Percentiles rank a stretch among this genome's conserved stretches.
Conservation (phyloP, 1,140 invertebrate genomes). For the Sminthurides bifidus region DNA sequence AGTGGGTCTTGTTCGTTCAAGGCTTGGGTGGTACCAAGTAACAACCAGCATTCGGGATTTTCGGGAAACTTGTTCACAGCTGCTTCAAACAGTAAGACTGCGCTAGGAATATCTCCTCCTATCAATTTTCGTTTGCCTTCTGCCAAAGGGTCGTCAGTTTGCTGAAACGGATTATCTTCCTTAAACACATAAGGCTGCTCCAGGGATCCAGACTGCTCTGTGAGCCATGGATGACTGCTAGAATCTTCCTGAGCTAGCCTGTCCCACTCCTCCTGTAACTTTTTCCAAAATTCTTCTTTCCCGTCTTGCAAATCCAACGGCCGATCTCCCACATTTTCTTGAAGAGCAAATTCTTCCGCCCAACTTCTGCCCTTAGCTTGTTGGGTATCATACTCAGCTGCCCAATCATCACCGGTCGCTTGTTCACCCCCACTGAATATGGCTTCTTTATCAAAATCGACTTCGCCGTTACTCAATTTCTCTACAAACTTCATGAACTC, state of each 20-base stretch:
- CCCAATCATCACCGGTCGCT: conserved; percentile 1
- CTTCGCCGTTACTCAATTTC: conserved; percentile 25
- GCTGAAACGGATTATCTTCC: conserved; percentile 35
- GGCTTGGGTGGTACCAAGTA: conserved; percentile 78
- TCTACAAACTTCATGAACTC: conserved; percentile 30
- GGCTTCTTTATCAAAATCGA: not conserved
- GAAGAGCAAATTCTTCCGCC: conserved; percentile 43
- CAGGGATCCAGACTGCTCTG: conserved; percentile 49
- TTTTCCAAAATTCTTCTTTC: conserved; percentile 55
- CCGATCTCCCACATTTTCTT: conserved; percentile 32
- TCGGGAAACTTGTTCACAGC: conserved; percentile 74
- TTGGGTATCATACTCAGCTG: conserved; percentile 1
- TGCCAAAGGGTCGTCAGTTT: conserved; percentile 67
- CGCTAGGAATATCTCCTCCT: conserved; percentile 82
- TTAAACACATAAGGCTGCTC: conserved; percentile 36
- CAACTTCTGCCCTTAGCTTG: conserved; percentile 37
- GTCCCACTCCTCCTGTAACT: conserved; percentile 64
- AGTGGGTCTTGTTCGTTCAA: conserved; percentile 82
- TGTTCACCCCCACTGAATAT: conserved; percentile 1
- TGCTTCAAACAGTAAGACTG: conserved; percentile 92
- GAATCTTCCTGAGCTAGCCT: conserved; percentile 45
- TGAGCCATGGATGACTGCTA: conserved; percentile 49
- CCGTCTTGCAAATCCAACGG: conserved; percentile 33
- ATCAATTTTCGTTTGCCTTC: conserved; percentile 70
- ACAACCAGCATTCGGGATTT: conserved; percentile 67